phyloP scores from a whole-genome alignment of 2,113 vertebrate species.

The Nettapus auritus region DNA sequence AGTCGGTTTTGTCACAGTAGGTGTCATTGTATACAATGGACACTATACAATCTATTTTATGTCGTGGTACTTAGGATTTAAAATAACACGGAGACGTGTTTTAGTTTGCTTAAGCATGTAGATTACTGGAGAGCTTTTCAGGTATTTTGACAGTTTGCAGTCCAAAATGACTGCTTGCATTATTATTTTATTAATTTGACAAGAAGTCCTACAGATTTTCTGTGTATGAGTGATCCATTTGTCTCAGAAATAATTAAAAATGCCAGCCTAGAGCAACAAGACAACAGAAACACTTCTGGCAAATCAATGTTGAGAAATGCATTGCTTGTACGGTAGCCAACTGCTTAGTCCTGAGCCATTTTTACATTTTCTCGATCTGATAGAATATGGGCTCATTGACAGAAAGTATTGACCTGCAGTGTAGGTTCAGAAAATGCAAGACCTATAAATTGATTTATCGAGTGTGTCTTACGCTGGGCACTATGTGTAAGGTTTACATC shows the following conservation, averaged over 20 bases:
- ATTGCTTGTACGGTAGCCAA: slow-evolving; percentile 73
- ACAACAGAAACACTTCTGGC: slow-evolving; percentile 81
- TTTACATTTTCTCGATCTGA: slow-evolving; percentile 66
- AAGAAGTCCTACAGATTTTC: slow-evolving; percentile 81
- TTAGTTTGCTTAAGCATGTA: slow-evolving; percentile 71
- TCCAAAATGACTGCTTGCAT: slow-evolving; percentile 79
- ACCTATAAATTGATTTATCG: slow-evolving; percentile 71
- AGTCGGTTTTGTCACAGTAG: slow-evolving; percentile 86
- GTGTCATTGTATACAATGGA: slow-evolving; percentile 86
- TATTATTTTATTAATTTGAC: slow-evolving; percentile 87
- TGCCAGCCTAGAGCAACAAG: slow-evolving; percentile 81
- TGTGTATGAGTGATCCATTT: slow-evolving; percentile 78
- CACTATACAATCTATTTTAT: slow-evolving; percentile 89
- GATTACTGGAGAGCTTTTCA: slow-evolving; percentile 71
- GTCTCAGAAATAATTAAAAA: slow-evolving; percentile 86
- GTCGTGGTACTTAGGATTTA: slow-evolving; percentile 59
- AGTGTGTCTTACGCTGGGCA: slow-evolving; percentile 17
- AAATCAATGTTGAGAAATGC: slow-evolving; percentile 81
- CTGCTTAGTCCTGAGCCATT: slow-evolving; percentile 62
- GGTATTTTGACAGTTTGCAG: slow-evolving; percentile 78
- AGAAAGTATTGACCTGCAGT: slow-evolving; percentile 64
- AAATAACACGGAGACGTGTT: slow-evolving; percentile 62
- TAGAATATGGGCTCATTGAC: slow-evolving; percentile 56
- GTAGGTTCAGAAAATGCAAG: slow-evolving; percentile 46
- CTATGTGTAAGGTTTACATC: slow-evolving; percentile 53